Evolutionary conservation across 2,797 vertebrate species (phyloP).

Genomic region (Podarcis siculus): DNA sequence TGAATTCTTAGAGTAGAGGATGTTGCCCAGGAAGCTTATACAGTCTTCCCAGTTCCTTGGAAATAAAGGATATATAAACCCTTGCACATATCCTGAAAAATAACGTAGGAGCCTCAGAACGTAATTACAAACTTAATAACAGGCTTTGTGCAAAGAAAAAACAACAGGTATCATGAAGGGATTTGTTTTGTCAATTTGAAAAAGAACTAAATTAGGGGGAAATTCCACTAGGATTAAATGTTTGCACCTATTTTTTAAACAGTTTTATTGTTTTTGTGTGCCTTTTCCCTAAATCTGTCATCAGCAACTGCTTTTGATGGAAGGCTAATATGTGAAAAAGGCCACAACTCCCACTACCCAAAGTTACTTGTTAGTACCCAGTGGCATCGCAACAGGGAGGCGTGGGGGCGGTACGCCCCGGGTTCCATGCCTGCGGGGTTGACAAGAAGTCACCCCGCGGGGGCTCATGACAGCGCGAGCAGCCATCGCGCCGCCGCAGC

Average conservation of each 20-base stretch:
- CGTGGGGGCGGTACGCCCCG: too few relatives aligned
- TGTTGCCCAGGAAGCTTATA: constrained; percentile 66
- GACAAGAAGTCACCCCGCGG: too few relatives aligned
- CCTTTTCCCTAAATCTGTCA: background rate
- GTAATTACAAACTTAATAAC: background rate
- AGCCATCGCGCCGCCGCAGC: too few relatives aligned
- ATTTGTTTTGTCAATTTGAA: fast-evolving
- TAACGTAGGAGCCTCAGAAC: background rate
- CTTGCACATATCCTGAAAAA: background rate
- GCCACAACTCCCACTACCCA: background rate
- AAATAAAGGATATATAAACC: constrained; percentile 22
- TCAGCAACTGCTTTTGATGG: background rate
- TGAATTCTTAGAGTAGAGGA: constrained; percentile 73
- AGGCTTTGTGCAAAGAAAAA: background rate
- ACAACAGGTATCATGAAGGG: background rate
- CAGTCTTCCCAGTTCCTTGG: constrained; percentile 37
- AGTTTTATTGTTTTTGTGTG: background rate
- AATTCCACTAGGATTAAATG: background rate
- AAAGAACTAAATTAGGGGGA: background rate
- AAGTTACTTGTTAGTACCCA: background rate
- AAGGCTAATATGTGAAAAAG: background rate
- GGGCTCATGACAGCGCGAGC: too few relatives aligned
- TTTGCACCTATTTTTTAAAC: background rate
- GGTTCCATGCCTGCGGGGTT: too few relatives aligned
- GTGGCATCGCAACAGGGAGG: too few relatives aligned